phyloP scores from a whole-genome alignment of 1,140 invertebrate genomes.

The Lerema accius region DNA sequence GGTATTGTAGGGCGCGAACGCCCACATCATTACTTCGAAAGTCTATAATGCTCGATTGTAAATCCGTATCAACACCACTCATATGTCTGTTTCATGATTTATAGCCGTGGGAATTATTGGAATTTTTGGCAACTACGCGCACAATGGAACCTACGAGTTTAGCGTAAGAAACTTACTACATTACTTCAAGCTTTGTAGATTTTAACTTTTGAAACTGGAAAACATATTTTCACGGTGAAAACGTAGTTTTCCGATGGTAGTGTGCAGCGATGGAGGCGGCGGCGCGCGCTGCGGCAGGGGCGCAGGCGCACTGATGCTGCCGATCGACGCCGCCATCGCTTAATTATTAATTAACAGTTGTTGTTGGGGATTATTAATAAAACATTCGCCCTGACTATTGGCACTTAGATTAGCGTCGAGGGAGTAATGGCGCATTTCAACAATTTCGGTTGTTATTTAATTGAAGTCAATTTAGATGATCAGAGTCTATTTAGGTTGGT shows the following conservation, averaged over 20 bases:
- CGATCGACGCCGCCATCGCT: constrained; percentile 59
- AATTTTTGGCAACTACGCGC: constrained; percentile 4
- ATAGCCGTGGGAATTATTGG: constrained; percentile 72
- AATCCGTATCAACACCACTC: constrained; percentile 73
- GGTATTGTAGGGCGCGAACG: constrained; percentile 63
- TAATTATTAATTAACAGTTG: constrained; percentile 81
- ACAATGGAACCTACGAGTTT: not conserved
- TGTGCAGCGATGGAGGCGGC: not conserved
- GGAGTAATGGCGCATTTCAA: constrained; percentile 82
- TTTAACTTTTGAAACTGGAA: not conserved
- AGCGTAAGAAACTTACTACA: not conserved
- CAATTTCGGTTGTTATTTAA: constrained; percentile 83
- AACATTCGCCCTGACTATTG: constrained; percentile 81
- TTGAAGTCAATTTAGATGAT: constrained; percentile 83
- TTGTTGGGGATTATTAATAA: constrained; percentile 78
- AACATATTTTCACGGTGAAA: not conserved
- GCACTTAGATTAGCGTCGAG: constrained; percentile 81
- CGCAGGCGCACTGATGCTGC: constrained; percentile 58
- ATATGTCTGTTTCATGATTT: constrained; percentile 73
- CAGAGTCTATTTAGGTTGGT: constrained; percentile 83
- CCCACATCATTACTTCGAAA: constrained; percentile 79
- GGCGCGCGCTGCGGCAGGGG: constrained; percentile 39
- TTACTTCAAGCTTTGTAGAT: not conserved
- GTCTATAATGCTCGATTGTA: constrained; percentile 69
- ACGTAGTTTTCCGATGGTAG: not conserved